Evolutionary conservation across 1,140 invertebrate genomes (phyloP).

Genomic region (Scaptomyza montana): DNA sequence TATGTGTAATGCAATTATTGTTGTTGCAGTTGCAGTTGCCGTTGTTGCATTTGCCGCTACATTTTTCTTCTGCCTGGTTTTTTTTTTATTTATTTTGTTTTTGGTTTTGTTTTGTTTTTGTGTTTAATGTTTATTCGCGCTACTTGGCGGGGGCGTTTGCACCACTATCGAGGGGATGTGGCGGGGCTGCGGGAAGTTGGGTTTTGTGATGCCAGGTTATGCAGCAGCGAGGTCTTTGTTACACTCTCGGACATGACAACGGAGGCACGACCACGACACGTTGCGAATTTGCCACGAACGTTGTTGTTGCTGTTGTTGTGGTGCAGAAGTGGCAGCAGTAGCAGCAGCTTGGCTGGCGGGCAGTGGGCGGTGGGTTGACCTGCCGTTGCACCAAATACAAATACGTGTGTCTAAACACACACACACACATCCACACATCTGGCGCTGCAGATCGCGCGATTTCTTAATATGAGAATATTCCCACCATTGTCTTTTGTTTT

Average conservation of each 20-base stretch:
- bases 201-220: slow-evolving; percentile 36
- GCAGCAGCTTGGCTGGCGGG: slow-evolving; percentile 14
- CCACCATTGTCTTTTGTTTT: slow-evolving; percentile 74
- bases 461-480: slow-evolving; percentile 84
- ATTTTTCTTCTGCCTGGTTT: slow-evolving; percentile 30
- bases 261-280: slow-evolving; percentile 79
- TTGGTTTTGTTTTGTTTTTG: slow-evolving; percentile 42
- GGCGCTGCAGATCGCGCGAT: slow-evolving; percentile 80
- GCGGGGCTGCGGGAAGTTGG: not conserved
- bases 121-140: slow-evolving; percentile 63
- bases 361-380: slow-evolving; percentile 69
- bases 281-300: slow-evolving; percentile 80
- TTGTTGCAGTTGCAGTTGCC: slow-evolving; percentile 42
- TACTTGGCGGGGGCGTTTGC: slow-evolving; percentile 61
- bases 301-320: slow-evolving; percentile 37
- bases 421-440: slow-evolving; percentile 63
- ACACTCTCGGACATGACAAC: slow-evolving; percentile 81
- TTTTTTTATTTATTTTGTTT: slow-evolving; percentile 6
- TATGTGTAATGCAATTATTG: slow-evolving; percentile 82
- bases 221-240: slow-evolving; percentile 74
- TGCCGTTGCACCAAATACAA: slow-evolving; percentile 81
- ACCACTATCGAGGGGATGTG: not conserved
- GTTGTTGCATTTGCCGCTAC: slow-evolving; percentile 48
- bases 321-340: slow-evolving; percentile 28
- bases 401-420: slow-evolving; percentile 44